Base-by-base conservation (phyloP, 2,113 vertebrate genomes). In the Platycercus adscitus region DNA sequence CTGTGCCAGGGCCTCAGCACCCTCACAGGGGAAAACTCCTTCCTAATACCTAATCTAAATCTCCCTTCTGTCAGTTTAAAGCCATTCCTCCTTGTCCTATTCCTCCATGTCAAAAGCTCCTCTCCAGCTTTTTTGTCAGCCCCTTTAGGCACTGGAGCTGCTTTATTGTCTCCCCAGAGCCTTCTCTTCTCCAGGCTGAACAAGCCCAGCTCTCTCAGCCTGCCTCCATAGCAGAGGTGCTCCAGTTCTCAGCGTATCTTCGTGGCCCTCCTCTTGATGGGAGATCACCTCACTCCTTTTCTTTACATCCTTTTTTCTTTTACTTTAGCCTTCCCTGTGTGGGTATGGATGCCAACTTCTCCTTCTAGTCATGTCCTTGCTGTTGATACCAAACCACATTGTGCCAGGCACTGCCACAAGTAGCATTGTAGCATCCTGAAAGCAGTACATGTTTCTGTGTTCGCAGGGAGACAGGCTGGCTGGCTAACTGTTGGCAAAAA, bases 401-500 rank as follows among this genome's bases (percentile, higher is more conserved):
- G 29, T 53, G 58, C 60, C 80, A 72, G 58, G 49, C 86, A 17
- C 44, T 18, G 35, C 53, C 94, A 47, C 94, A 53, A 39, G n/a
- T 10, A 43, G 55, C 2, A 0, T 7, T 13, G 29, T 15, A 26
- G 60, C 78, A 64, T 63, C 73, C 63, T 49, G 77, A 50, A 75
- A 94, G 77, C 1, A 0, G 52, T 70, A 53, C 3, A 2, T 7
- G 0, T 52, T 80, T 31, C 52, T 90, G 86, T 3, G 0, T 73
- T 83, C 33, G 8, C 53, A 28, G 63, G 72, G 69, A 87, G 84
- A n/a, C 1, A 2, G 77, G 65, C 86, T 79, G 71, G 56, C 83
- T 79, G 76, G 65, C 81, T 89, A 66, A 33, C 55, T 84, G 28
- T 35, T 89, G 93, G 92, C 92, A 92, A 72, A 35, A 71, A 92